phyloP scores from a whole-genome alignment of 2,888 invertebrate genomes.

The Fragum sueziense region DNA sequence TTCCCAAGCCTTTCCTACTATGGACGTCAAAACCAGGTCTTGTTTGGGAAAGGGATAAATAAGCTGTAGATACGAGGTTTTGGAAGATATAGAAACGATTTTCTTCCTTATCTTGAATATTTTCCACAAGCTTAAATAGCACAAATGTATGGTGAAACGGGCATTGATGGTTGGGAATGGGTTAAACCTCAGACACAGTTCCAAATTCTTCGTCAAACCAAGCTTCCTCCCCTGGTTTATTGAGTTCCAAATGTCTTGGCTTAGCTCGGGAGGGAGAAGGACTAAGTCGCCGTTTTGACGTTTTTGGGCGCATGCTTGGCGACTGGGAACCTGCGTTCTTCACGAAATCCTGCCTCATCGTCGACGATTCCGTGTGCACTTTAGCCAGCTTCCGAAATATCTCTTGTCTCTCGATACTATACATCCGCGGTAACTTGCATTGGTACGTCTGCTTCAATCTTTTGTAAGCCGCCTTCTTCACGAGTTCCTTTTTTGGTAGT shows the following conservation, averaged over 20 bases:
- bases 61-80: no score
- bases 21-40: no score
- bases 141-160: no score
- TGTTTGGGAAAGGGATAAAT: no score
- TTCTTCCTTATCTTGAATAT: no score
- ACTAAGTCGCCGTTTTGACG: neutral
- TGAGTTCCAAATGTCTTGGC: neutral
- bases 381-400: neutral
- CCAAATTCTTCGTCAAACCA: neutral
- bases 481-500: neutral
- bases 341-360: neutral
- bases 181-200: no score
- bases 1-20: no score
- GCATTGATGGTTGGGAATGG: no score
- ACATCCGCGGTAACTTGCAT: neutral
- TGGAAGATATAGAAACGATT: no score
- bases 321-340: neutral
- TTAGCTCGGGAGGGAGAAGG: neutral
- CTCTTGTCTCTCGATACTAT: constrained; percentile 4
- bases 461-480: neutral
- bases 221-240: neutral
- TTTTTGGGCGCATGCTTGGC: neutral
- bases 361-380: neutral
- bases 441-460: neutral
- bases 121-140: no score